phyloP scores from a whole-genome alignment of 2,888 invertebrate genomes.

The Sinopyrophorus schimmeli region DNA sequence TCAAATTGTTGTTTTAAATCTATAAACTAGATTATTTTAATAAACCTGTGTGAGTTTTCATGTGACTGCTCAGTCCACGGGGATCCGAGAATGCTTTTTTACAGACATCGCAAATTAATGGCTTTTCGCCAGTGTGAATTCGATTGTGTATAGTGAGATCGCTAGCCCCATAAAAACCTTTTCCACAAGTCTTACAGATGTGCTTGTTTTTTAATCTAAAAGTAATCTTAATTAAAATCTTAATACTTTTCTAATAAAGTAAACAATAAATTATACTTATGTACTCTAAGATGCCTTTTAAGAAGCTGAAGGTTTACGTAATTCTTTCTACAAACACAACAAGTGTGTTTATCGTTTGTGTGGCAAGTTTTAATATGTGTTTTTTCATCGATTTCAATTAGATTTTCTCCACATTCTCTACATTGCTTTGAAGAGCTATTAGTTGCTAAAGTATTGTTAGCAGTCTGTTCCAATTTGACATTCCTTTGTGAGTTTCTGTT shows the following conservation, averaged over 20 bases:
- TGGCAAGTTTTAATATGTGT: slow-evolving; percentile 35
- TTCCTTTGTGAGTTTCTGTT: no score
- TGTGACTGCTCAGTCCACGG: slow-evolving; percentile 43
- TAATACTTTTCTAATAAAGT: neutral
- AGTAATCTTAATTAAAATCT: slow-evolving; percentile 6
- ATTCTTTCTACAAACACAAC: slow-evolving; percentile 39
- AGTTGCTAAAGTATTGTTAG: no score
- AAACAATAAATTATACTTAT: no score
- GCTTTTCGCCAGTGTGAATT: slow-evolving; percentile 47
- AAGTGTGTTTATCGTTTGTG: slow-evolving; percentile 33
- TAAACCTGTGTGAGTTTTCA: slow-evolving; percentile 45
- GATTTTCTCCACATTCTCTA: slow-evolving; percentile 25
- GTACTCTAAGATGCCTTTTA: slow-evolving; percentile 39
- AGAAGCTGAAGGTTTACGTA: slow-evolving; percentile 36
- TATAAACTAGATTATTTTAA: neutral
- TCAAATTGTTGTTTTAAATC: neutral
- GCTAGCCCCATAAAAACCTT: slow-evolving; percentile 41
- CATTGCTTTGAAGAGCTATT: no score
- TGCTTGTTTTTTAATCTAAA: slow-evolving; percentile 36
- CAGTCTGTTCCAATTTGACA: no score
- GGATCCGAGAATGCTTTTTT: slow-evolving; percentile 44
- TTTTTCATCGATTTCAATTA: slow-evolving; percentile 24
- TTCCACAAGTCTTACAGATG: slow-evolving; percentile 43
- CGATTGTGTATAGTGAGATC: slow-evolving; percentile 44
- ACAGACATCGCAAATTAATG: slow-evolving; percentile 41